phyloP scores from a whole-genome alignment of 2,888 invertebrate genomes.

The Empis livida region DNA sequence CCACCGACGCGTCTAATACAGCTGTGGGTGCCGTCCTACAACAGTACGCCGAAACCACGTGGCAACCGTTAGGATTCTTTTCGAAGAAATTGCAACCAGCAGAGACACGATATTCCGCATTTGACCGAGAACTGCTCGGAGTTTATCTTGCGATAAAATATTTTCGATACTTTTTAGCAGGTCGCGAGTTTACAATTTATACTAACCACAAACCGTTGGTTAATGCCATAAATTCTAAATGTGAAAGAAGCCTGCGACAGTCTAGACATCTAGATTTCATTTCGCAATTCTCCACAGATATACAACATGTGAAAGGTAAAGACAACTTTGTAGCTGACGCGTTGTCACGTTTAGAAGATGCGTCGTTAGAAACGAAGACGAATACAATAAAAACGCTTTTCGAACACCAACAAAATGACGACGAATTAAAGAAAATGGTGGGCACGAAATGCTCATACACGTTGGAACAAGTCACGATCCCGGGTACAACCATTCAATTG shows the following conservation, averaged over 20 bases:
- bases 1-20: constrained; percentile 5
- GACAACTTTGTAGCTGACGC: neutral
- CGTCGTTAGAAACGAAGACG: neutral
- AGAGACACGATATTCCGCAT: constrained; percentile 23
- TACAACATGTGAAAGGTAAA: neutral
- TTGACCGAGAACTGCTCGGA: constrained; percentile 28
- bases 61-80: constrained; percentile 28
- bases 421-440: neutral
- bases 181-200: constrained; percentile 5
- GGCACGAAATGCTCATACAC: neutral
- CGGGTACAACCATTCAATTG: neutral
- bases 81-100: constrained; percentile 21
- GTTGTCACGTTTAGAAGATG: neutral
- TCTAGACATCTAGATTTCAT: neutral
- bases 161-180: constrained; percentile 11
- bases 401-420: neutral
- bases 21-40: constrained; percentile 14
- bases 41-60: constrained; percentile 16
- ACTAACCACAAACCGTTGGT: constrained; percentile 5
- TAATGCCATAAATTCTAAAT: neutral
- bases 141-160: constrained; percentile 21
- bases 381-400: neutral
- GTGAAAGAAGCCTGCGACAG: neutral
- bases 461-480: neutral
- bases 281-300: neutral